Evolutionary conservation across 1,140 invertebrate genomes (phyloP), one percentile per base, ranked within the genome.

Genomic region (Pygmarrhopalites habei): DNA sequence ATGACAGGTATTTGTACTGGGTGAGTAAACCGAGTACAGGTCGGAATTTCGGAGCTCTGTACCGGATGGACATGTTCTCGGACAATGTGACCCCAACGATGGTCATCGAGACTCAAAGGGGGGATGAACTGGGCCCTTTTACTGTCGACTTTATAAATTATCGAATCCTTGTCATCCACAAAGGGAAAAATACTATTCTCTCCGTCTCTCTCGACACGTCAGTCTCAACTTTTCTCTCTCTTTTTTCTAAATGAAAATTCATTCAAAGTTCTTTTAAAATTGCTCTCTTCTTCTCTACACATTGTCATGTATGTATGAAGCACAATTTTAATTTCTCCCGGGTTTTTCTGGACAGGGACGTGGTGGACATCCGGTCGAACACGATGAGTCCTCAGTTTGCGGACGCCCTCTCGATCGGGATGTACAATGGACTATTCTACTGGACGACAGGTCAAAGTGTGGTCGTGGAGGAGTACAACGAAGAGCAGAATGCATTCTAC

Each of bases 81-180:
- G 85, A 85, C 56, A 82, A 82, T 2, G 78, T 83, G 1, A 82
- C 80, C 62, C 80, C 79, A 3, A 75, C 79, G 63, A 66, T 83
- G 15, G 83, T 90, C 35, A 72, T 85, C 15, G 79, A 82, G 46
- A 21, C 44, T 25, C 7, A 47, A 47, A 25, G 5, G 10, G 79
- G 81, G 60, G 72, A 78, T 4, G 73, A 84, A 72, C 76, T 87
- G 12, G 84, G 81, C 23, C 83, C 86, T 2, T 92, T 90, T 68
- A 83, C 84, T 2, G 83, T 90, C 1, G 90, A 94, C 72, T 85
- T 88, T 68, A 82, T 81, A 1, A 89, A 90, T 71, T 90, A 90
- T 69, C 80, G 87, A 56, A 76, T 94, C 14, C 79, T 94, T 0
- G 82, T 94, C 1, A 82, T 89, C 1, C 73, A 77, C 55, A 82